phyloP scores from a whole-genome alignment of 1,140 invertebrate species.

The Lethocerus indicus region DNA sequence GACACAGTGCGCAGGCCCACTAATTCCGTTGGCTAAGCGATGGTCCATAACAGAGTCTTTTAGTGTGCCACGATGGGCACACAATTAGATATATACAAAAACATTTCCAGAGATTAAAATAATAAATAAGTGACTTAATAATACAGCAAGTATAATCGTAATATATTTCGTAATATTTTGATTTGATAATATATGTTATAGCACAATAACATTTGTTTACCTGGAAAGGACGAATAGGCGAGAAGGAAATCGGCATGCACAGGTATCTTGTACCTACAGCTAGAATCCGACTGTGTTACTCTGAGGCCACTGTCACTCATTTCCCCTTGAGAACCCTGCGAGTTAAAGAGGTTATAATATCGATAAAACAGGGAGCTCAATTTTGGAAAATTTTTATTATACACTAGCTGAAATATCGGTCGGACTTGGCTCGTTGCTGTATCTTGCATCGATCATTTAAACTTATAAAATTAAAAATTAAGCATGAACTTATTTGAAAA shows the following conservation, averaged over 20 bases:
- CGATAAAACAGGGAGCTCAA: no score
- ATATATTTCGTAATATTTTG: slow-evolving; percentile 17
- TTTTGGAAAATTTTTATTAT: no score
- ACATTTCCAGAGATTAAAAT: no score
- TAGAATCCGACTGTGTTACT: slow-evolving; percentile 59
- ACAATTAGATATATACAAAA: background rate
- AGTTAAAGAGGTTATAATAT: slow-evolving; percentile 4
- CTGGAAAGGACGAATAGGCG: slow-evolving; percentile 84
- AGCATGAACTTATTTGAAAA: no score
- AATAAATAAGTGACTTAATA: background rate
- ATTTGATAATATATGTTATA: slow-evolving; percentile 86
- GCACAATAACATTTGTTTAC: slow-evolving; percentile 86
- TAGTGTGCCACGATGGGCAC: background rate
- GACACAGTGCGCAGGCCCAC: no score
- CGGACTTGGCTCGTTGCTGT: no score
- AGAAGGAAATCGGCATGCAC: slow-evolving; percentile 87
- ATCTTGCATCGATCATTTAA: no score
- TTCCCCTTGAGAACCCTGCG: slow-evolving; percentile 75
- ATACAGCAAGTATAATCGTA: slow-evolving; percentile 2
- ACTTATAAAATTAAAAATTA: no score
- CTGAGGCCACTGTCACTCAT: slow-evolving; percentile 55
- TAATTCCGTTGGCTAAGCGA: no score
- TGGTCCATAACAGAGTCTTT: no score
- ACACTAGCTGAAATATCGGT: no score
- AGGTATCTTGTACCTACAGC: slow-evolving; percentile 73